Conservation (phyloP, 2,113 vertebrate genomes). For the Herpetotheres cachinnans region DNA sequence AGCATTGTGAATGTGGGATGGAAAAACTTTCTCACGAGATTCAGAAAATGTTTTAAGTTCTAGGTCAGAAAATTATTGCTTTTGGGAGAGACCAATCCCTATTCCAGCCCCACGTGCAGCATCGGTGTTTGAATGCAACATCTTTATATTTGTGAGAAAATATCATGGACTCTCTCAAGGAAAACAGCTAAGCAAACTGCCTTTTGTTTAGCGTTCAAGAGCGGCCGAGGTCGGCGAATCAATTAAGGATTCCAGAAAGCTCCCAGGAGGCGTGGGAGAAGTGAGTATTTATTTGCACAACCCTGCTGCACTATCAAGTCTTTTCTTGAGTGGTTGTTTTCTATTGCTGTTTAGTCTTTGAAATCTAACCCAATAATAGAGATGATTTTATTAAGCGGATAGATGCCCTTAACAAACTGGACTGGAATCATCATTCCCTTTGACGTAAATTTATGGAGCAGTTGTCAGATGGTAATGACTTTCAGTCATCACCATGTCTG, state of each 20-base stretch:
- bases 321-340: neutral
- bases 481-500: conserved; percentile 62
- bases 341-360: neutral
- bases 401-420: conserved; percentile 21
- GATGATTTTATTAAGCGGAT: neutral
- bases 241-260: conserved; percentile 7
- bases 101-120: neutral
- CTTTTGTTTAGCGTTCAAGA: neutral
- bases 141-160: neutral
- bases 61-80: neutral
- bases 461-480: conserved; percentile 60
- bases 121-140: neutral
- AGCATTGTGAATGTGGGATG: neutral
- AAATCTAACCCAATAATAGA: neutral
- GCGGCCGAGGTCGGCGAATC: neutral
- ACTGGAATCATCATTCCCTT: conserved; percentile 26
- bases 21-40: neutral
- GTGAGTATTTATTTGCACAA: neutral
- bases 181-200: neutral
- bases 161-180: neutral
- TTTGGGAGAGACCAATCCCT: neutral
- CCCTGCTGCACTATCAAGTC: neutral
- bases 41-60: neutral
- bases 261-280: neutral
- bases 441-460: conserved; percentile 40